These are phyloP conservation scores for Zosterops hypoxanthus DNA, from an alignment of 2,113 vertebrate genomes.

Conservation along the genomic window DNA sequence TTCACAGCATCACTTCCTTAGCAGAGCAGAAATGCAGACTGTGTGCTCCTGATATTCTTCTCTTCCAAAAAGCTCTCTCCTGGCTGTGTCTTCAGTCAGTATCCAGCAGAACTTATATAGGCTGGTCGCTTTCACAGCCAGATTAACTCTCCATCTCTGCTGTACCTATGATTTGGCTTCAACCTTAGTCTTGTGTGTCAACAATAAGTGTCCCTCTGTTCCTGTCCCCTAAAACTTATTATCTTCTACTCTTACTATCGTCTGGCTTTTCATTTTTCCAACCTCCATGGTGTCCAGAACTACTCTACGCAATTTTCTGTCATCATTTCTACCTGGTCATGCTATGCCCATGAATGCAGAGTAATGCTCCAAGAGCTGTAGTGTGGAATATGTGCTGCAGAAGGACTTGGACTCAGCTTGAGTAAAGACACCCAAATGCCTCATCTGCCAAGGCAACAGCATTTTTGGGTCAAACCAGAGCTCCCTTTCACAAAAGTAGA, in stretches of 20 bases:
- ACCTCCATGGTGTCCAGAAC: fast-evolving
- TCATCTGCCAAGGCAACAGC: background rate
- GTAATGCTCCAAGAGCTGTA: background rate
- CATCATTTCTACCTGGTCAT: fast-evolving
- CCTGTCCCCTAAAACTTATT: background rate
- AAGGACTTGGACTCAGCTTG: background rate
- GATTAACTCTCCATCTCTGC: background rate
- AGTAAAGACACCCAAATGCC: background rate
- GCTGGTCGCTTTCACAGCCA: background rate
- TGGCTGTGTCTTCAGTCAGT: background rate
- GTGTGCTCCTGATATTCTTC: background rate
- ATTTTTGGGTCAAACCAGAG: background rate
- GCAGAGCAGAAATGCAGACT: background rate
- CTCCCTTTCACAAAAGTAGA: background rate
- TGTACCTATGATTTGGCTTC: background rate
- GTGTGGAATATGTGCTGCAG: background rate
- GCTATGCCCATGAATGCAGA: fast-evolving
- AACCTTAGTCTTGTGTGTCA: background rate
- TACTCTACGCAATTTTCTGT: background rate
- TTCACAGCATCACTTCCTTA: background rate
- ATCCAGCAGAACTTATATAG: background rate
- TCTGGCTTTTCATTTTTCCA: background rate
- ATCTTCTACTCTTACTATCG: background rate
- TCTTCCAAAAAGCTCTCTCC: background rate
- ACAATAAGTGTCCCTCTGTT: background rate